These are phyloP conservation scores for Labroides dimidiatus DNA, from an alignment of 2,797 vertebrate genomes.

Conservation along the genomic window DNA sequence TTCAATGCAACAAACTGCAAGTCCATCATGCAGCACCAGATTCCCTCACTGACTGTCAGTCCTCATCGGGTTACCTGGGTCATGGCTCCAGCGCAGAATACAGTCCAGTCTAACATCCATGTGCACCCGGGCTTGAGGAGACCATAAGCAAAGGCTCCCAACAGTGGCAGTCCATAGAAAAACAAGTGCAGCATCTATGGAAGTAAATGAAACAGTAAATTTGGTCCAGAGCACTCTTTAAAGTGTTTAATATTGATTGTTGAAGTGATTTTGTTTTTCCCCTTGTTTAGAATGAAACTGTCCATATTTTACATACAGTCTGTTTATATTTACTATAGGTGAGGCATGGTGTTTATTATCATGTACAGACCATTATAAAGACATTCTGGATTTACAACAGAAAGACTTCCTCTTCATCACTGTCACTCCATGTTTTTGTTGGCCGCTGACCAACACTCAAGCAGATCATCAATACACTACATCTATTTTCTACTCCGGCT, in stretches of 20 bases:
- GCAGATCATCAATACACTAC: constrained; percentile 63
- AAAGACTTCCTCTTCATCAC: constrained; percentile 30
- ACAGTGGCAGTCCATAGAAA: constrained; percentile 90
- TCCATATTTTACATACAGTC: neutral
- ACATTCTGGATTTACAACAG: constrained; percentile 17
- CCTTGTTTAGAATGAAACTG: neutral
- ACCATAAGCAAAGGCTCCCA: constrained; percentile 84
- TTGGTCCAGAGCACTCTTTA: neutral
- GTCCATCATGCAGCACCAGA: constrained; percentile 26
- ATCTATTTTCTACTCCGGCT: constrained; percentile 50
- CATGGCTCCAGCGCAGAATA: constrained; percentile 88
- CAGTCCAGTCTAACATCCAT: constrained; percentile 91
- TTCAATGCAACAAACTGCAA: neutral
- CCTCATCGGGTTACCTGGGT: constrained; percentile 84
- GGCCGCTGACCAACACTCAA: constrained; percentile 42
- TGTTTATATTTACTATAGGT: neutral
- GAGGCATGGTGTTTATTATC: constrained; percentile 1
- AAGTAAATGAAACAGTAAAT: constrained; percentile 6
- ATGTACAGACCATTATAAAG: constrained; percentile 2
- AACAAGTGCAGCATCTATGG: constrained; percentile 90
- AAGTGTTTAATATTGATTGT: neutral
- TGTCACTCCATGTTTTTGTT: constrained; percentile 41
- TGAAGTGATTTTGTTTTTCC: neutral
- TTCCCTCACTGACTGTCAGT: constrained; percentile 11
- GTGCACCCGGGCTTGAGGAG: constrained; percentile 88